Evolutionary conservation across 1,140 invertebrate species (phyloP).

Genomic region (Drosophila serrata): DNA sequence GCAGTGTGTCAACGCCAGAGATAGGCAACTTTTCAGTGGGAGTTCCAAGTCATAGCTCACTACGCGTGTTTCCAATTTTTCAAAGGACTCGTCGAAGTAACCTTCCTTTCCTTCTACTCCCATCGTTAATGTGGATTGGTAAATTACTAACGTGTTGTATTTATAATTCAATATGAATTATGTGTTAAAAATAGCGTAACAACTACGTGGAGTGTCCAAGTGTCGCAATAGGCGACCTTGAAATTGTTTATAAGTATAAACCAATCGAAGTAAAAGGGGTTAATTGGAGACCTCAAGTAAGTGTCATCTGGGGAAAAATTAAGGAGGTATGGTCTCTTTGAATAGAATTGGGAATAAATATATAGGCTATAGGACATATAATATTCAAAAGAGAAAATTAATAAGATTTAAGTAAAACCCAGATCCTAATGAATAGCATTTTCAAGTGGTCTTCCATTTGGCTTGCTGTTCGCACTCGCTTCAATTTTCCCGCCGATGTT

Average conservation of each 20-base stretch:
- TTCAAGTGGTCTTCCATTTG: constrained; percentile 1
- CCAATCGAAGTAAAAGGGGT: constrained; percentile 32
- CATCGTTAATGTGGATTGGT: neutral
- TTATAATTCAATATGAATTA: constrained; percentile 60
- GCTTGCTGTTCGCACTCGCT: constrained; percentile 2
- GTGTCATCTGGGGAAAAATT: neutral
- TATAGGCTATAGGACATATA: neutral
- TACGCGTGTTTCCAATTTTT: constrained; percentile 1
- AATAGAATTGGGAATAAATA: neutral
- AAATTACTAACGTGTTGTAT: constrained; percentile 47
- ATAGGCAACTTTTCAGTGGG: neutral
- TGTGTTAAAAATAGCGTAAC: constrained; percentile 50
- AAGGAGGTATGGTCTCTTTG: neutral
- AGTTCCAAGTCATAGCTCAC: neutral
- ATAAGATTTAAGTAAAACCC: neutral
- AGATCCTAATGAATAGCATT: constrained; percentile 2
- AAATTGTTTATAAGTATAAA: constrained; percentile 28
- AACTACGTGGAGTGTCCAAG: constrained; percentile 7
- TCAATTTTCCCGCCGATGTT: constrained; percentile 33
- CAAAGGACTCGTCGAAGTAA: neutral
- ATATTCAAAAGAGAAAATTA: neutral
- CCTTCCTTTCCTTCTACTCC: neutral
- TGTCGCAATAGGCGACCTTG: constrained; percentile 41
- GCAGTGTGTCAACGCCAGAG: neutral
- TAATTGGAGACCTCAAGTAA: constrained; percentile 16